Base-by-base conservation (phyloP, 2,888 invertebrate species). In the Agriopis marginaria region DNA sequence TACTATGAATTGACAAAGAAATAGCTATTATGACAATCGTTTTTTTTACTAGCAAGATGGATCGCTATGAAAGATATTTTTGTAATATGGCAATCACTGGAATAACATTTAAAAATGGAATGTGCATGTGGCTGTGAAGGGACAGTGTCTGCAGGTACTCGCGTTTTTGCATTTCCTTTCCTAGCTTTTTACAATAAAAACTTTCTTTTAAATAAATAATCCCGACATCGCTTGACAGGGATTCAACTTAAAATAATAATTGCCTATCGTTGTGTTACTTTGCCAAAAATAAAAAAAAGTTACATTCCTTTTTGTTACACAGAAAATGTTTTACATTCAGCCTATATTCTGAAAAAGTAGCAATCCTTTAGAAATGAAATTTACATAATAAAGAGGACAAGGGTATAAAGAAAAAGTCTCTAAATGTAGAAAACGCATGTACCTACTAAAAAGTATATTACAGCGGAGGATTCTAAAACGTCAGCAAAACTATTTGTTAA, bases 191-290 rank as follows among this genome's bases (percentile, higher is more conserved):
- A 91, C 86, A 90, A 90, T 93, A 93, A 93, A 92, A 93, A 94
- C 94, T 94, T 94, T 93, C 94, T 94, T 93, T 91, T 92, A 93
- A 93, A 93, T 93, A 93, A 93, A 94, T 93, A 93, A 92, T 91
- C 91, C 91, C 86, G 88, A 90, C 91, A 86, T 85, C 80, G 88
- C 83, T 87, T 93, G 93, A 93, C 93, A 90, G 84, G 90, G 91
- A 90, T 92, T 90, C 90, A 89, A 87, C 85, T 87, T 88, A 91
- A 91, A 93, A 93, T 92, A 93, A 92, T 90, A 90, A 91, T 91
- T 89, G 86, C 78, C 79, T 79, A 79, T 79, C 77, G 79, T 78
- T 79, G 76, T 75, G 77, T 80, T 79, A 78, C 51, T 62, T 61
- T 40, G 54, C 55, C 49, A 50, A 61, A 63, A 50, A 4, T 12